Conservation (phyloP, 2,797 vertebrate genomes). For the Carapus acus region DNA sequence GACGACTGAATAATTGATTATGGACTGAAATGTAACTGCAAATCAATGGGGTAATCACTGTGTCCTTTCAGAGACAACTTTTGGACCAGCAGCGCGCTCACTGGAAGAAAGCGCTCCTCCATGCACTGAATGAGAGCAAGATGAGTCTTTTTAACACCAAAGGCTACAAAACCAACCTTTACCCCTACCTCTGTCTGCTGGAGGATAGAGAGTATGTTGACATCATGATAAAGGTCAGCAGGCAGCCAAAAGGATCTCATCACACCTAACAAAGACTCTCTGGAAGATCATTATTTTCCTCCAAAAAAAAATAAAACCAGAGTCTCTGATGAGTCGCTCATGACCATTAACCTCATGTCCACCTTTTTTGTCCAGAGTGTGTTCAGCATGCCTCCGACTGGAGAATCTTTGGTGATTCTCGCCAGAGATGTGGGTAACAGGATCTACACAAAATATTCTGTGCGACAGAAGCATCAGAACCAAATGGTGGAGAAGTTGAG, state of each 20-base stretch:
- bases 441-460: slow-evolving; percentile 72
- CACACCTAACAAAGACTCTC: slow-evolving; percentile 13
- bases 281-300: slow-evolving; percentile 4
- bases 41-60: background rate
- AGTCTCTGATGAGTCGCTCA: no score
- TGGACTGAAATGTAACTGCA: background rate
- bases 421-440: slow-evolving; percentile 76
- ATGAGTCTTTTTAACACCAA: slow-evolving; percentile 49
- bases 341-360: slow-evolving; percentile 11
- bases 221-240: slow-evolving; percentile 85
- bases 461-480: slow-evolving; percentile 70
- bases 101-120: slow-evolving; percentile 74
- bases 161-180: slow-evolving; percentile 56
- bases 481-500: slow-evolving; percentile 70
- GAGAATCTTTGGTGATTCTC: slow-evolving; percentile 77
- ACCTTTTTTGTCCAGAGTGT: slow-evolving; percentile 69
- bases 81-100: slow-evolving; percentile 66
- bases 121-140: slow-evolving; percentile 74
- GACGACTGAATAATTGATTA: background rate
- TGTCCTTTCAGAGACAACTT: slow-evolving; percentile 71
- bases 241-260: background rate
- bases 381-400: slow-evolving; percentile 73
- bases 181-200: slow-evolving; percentile 85
- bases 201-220: slow-evolving; percentile 76
- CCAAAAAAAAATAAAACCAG: no score